These are phyloP conservation scores for Hypsibius dujardini DNA, from an alignment of 1,140 invertebrate genomes.

Conservation along the genomic window DNA sequence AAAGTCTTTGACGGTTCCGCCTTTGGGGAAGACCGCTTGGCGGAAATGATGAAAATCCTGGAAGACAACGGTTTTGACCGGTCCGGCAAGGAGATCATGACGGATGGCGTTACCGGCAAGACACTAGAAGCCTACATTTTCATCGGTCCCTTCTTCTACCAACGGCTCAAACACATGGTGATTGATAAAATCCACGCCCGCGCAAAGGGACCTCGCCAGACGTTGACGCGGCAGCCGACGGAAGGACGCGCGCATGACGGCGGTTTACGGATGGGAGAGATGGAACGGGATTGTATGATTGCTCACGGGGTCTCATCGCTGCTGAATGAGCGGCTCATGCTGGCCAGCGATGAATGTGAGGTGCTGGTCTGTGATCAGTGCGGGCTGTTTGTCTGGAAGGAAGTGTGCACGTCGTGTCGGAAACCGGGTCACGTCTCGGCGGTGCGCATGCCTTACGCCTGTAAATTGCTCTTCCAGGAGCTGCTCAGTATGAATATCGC, in stretches of 20 bases:
- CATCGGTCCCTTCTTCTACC: conserved; percentile 54
- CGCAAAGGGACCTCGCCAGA: conserved; percentile 74
- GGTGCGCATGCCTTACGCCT: conserved; percentile 95
- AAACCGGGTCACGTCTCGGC: conserved; percentile 71
- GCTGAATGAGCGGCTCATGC: conserved; percentile 85
- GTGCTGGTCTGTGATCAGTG: conserved; percentile 88
- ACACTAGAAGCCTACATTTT: conserved; percentile 18
- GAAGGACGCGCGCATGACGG: conserved; percentile 93
- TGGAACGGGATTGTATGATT: conserved; percentile 97
- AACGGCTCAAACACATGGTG: conserved; percentile 99
- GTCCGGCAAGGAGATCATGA: conserved; percentile 93
- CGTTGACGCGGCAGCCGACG: conserved; percentile 87
- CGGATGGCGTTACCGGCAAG: conserved; percentile 77
- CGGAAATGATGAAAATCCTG: conserved; percentile 59
- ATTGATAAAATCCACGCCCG: conserved; percentile 98
- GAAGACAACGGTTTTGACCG: conserved; percentile 80
- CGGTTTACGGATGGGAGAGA: conserved; percentile 87
- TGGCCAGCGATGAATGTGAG: conserved; percentile 90
- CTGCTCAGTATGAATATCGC: conserved; percentile 95
- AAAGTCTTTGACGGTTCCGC: conserved; percentile 90
- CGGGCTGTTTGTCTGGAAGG: conserved; percentile 65
- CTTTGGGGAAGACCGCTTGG: conserved; percentile 50
- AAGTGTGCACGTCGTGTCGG: conserved; percentile 67
- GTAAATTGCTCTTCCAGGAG: conserved; percentile 93
- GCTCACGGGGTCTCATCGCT: conserved; percentile 80